Evolutionary conservation across 2,113 vertebrate species (phyloP), one percentile per base, ranked within the genome.

Genomic region (Oryzias woworae): DNA sequence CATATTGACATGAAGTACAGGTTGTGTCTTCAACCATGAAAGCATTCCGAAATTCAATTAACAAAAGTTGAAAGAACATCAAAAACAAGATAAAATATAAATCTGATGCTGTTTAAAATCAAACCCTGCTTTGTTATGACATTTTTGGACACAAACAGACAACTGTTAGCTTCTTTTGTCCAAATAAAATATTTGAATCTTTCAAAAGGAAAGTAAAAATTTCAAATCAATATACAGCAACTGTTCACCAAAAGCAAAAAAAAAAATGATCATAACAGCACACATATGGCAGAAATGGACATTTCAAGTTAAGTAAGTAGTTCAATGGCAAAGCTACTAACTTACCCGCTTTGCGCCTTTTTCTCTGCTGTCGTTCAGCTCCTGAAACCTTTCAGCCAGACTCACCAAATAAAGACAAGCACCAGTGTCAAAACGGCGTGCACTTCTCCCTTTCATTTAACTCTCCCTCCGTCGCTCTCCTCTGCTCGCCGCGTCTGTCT

Each of bases 271-370:
- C 28, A 47, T 14, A 46, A 46, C 16, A 43, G 53, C 1, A 46
- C n/a, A 53, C 53, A 51, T 1, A 50, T 14, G 41, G 24, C 45
- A 7, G 46, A 28, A 64, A 69, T 36, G 13, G 55, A 49, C 31
- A 48, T 24, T 66, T 42, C 36, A 43, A 48, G 43, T 66, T 65
- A 46, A 20, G 14, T 60, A 20, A 50, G 56, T 51, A 50, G 36
- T 43, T 72, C 41, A 58, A 47, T 60, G 53, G 44, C 26, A 72
- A 48, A 52, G 59, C 17, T 47, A 53, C 65, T 36, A 77, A 87
- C 88, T 90, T 84, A 88, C 87, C 86, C 47, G 62, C 58, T 28
- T 16, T 64, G 60, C 63, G 66, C 69, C 62, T 67, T 54, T 70
- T 54, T 63, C 62, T 78, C 51, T 56, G 58, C 66, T 69, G 61